phyloP scores from a whole-genome alignment of 2,888 invertebrate species.

The Fabriciana adippe region DNA sequence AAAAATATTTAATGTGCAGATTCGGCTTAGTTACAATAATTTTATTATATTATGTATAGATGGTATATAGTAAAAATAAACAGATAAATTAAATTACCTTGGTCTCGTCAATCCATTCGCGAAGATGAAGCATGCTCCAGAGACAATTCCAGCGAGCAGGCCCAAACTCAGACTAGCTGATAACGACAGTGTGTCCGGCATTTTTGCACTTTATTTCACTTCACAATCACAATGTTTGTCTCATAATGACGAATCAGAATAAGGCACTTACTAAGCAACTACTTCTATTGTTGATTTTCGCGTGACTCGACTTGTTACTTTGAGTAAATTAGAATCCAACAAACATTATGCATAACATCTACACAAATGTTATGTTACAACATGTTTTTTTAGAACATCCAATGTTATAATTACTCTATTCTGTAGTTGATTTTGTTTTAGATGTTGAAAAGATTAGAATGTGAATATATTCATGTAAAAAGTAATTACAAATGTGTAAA shows the following conservation, averaged over 20 bases:
- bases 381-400: not conserved
- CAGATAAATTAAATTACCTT: conserved; percentile 60
- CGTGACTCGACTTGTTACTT: not conserved
- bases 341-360: conserved; percentile 2
- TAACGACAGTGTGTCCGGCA: conserved; percentile 82
- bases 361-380: not conserved
- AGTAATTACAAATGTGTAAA: too few species aligned
- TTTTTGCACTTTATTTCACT: conserved; percentile 44
- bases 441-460: not conserved
- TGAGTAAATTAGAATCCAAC: not conserved
- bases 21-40: too few species aligned
- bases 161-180: conserved; percentile 85
- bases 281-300: conserved; percentile 3
- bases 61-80: not conserved
- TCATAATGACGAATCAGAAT: not conserved
- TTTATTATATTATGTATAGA: too few species aligned
- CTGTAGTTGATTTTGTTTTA: not conserved
- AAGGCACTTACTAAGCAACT: not conserved
- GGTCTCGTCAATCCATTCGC: conserved; percentile 79
- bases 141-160: conserved; percentile 85
- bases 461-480: not conserved
- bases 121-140: conserved; percentile 85
- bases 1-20: too few species aligned
- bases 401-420: not conserved
- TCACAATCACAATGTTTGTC: conserved; percentile 8